Evolutionary conservation across 1,140 invertebrate genomes (phyloP), one percentile per base, ranked within the genome.

Genomic region (Drosophila lini): DNA sequence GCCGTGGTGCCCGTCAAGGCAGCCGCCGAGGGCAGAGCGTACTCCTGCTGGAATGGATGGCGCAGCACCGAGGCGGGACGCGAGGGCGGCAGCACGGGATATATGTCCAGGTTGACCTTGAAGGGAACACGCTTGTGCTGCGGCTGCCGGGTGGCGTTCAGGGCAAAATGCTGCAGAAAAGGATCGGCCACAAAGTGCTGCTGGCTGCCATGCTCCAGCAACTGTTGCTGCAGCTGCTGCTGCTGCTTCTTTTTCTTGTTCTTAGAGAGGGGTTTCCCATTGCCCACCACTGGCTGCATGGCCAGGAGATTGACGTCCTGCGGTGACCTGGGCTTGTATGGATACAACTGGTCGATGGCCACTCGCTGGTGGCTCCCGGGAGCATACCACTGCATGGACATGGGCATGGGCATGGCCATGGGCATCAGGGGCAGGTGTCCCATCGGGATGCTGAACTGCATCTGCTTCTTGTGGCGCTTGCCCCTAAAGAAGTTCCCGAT

Each of bases 101-200:
- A 91, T 15, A 91, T 91, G 16, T 91, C 90, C 16, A 91, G 45
- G 56, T 91, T 91, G 0, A 91, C 45, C 59, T 91, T 91, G 22
- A 91, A 90, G 0, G 90, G 90, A 13, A 91, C 63, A 9, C 90
- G 52, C 34, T 89, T 91, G 7, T 76, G 65, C 7, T 78, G 62
- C n/a, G 89, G 81, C 45, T 81, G 80, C 4, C 81, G 58, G 13
- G 86, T 86, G n/a, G 79, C 77, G 65, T 91, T 91, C 5, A 91
- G 36, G 0, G 78, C 45, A 1, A 78, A 78, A 25, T 61, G 80
- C 47, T 78, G 76, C 50, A 88, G 10, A 15, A 77, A 89, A 0
- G 83, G 75, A 57, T 89, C 85, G 31, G 68, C 57, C 19, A 89
- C 57, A 25, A 67, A 83, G 48, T 76, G 86, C 45, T 90, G 48